Percentiles rank a stretch among this genome's conserved stretches.
phyloP scores from a whole-genome alignment of 2,113 vertebrate species.

The Microcebus ravelobensis region DNA sequence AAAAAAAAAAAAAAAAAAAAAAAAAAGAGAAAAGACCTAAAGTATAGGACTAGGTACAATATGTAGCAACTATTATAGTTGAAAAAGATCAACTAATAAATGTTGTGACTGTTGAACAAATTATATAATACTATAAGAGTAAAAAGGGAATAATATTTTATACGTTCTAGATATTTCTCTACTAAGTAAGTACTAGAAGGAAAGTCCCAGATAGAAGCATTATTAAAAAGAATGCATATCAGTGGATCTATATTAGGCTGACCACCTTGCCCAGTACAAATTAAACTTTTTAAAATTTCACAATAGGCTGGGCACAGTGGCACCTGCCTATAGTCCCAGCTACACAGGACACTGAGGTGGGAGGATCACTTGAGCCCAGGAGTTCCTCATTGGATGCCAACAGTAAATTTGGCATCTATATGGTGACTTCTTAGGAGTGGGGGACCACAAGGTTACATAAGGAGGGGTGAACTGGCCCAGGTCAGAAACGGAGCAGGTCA shows the following conservation, averaged over 20 bases:
- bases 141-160: background rate
- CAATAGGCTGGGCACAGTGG: too few relatives aligned
- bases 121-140: background rate
- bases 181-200: background rate
- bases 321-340: background rate
- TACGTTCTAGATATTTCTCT: background rate
- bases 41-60: background rate
- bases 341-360: background rate
- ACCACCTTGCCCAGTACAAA: too few relatives aligned
- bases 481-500: too few relatives aligned
- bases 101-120: background rate
- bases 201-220: background rate
- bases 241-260: background rate
- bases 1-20: too few relatives aligned
- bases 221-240: background rate
- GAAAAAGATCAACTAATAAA: background rate
- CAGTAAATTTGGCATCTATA: too few relatives aligned
- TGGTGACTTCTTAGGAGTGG: too few relatives aligned
- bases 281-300: background rate
- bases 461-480: too few relatives aligned
- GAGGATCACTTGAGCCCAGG: background rate
- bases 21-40: too few relatives aligned
- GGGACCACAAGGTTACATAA: too few relatives aligned
- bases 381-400: background rate
- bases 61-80: background rate